These are phyloP conservation scores for Malurus melanocephalus DNA, from an alignment of 2,113 vertebrate genomes.

Conservation along the genomic window DNA sequence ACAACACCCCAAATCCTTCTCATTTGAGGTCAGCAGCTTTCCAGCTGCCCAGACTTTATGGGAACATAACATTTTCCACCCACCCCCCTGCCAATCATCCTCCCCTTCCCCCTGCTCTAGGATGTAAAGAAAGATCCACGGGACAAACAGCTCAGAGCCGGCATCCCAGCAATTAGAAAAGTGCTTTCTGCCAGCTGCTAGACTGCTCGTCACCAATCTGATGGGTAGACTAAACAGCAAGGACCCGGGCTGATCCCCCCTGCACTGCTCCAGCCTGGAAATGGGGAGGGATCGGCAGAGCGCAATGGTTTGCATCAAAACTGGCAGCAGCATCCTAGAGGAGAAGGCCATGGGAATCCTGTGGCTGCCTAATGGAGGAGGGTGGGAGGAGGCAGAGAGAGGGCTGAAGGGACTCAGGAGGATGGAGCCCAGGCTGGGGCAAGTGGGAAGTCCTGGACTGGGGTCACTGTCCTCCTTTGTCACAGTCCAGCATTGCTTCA, in stretches of 20 bases:
- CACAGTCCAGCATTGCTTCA: not conserved
- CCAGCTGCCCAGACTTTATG: not conserved
- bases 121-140: not conserved
- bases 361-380: not conserved
- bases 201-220: conserved; percentile 90
- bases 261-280: conserved; percentile 60
- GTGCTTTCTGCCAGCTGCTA: conserved; percentile 64
- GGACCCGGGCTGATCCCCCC: conserved; percentile 61
- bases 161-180: conserved; percentile 23
- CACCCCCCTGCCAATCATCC: not conserved
- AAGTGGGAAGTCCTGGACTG: accelerated
- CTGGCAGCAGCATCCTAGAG: conserved; percentile 68
- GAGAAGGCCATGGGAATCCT: conserved; percentile 70
- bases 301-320: conserved; percentile 79
- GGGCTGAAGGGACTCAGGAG: not conserved
- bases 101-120: not conserved
- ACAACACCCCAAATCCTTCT: not conserved
- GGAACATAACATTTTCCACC: not conserved
- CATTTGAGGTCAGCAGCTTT: not conserved
- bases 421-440: not conserved
- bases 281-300: conserved; percentile 1
- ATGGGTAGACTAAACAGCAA: conserved; percentile 94
- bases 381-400: not conserved
- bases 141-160: not conserved
- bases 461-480: not conserved